These are phyloP conservation scores for Lerista edwardsae DNA, from an alignment of 2,797 vertebrate genomes.

Conservation along the genomic window DNA sequence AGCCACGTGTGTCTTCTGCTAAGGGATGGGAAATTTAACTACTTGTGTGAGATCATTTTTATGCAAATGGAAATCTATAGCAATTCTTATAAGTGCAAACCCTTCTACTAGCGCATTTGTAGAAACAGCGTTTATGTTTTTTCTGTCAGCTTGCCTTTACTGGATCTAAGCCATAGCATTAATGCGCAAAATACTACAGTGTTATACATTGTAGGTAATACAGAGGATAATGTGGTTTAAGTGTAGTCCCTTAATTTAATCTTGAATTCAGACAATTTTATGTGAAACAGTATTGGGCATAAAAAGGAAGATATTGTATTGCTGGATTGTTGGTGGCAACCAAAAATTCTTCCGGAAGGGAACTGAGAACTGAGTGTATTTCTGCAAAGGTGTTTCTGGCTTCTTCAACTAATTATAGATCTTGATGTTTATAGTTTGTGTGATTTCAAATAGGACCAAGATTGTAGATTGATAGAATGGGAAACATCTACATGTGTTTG, in stretches of 20 bases:
- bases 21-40: not conserved
- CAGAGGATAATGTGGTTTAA: not conserved
- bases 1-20: not conserved
- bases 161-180: not conserved
- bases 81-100: not conserved
- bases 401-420: not conserved
- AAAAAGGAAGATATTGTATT: not conserved
- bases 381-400: not conserved
- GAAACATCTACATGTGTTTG: conserved; percentile 32
- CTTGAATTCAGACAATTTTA: not conserved
- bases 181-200: not conserved
- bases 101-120: not conserved
- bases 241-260: not conserved
- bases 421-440: conserved; percentile 10
- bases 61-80: not conserved
- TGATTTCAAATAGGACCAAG: conserved; percentile 27
- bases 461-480: conserved; percentile 29
- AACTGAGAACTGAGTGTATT: not conserved
- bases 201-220: not conserved
- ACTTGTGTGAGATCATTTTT: not conserved
- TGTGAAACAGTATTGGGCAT: not conserved
- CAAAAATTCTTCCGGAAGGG: not conserved
- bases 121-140: no score
- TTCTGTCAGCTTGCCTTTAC: not conserved
- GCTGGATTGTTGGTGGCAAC: not conserved